A percentile compares a stretch with the other conserved stretches of the same genome.
These are phyloP conservation scores for Saccostrea echinata DNA, from an alignment of 1,140 invertebrate species.

Conservation along the genomic window DNA sequence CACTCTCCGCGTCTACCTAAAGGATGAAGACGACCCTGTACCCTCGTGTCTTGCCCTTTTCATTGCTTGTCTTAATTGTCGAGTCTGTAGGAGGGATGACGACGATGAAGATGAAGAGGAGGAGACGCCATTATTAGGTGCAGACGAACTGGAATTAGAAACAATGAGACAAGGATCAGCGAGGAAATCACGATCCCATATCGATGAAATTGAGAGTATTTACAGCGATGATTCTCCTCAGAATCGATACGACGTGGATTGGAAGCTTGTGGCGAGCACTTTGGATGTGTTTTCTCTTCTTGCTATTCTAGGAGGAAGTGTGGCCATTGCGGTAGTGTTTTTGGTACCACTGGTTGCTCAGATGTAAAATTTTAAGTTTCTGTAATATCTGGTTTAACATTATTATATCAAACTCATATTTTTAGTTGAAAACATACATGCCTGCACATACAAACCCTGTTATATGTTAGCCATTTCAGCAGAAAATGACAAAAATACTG, in stretches of 20 bases:
- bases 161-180: constrained; percentile 22
- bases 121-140: not conserved
- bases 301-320: constrained; percentile 45
- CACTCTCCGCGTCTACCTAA: constrained; percentile 50
- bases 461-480: too few species aligned
- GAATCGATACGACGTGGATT: constrained; percentile 49
- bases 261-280: constrained; percentile 53
- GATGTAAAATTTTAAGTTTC: not conserved
- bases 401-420: too few species aligned
- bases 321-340: constrained; percentile 43
- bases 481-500: too few species aligned
- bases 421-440: too few species aligned
- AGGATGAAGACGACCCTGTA: constrained; percentile 49
- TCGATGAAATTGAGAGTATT: not conserved
- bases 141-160: constrained; percentile 26
- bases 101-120: not conserved
- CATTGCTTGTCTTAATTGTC: constrained; percentile 49
- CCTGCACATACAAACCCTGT: too few species aligned
- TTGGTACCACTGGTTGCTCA: constrained; percentile 45
- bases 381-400: too few species aligned
- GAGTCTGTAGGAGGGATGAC: constrained; percentile 42
- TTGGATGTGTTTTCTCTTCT: constrained; percentile 57
- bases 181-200: not conserved
- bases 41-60: constrained; percentile 42
- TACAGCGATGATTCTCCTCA: not conserved